phyloP scores from a whole-genome alignment of 1,140 invertebrate species.

The Steinernema khuongi region DNA sequence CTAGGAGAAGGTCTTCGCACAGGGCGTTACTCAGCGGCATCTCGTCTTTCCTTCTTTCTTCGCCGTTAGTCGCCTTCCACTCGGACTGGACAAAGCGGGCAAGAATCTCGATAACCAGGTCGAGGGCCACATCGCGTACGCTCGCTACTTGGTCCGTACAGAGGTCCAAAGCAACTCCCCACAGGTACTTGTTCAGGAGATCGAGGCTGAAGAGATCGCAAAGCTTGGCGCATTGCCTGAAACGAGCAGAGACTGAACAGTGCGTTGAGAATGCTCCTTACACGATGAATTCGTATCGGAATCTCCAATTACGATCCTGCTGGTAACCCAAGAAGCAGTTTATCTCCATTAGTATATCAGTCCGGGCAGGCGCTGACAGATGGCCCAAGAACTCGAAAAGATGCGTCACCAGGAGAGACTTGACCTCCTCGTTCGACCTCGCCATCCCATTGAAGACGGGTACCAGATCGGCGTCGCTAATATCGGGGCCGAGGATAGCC shows the following conservation, averaged over 20 bases:
- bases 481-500: slow-evolving; percentile 70
- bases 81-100: slow-evolving; percentile 39
- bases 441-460: slow-evolving; percentile 69
- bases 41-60: slow-evolving; percentile 38
- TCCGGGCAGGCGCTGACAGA: background rate
- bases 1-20: slow-evolving; percentile 63
- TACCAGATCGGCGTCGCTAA: slow-evolving; percentile 69
- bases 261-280: slow-evolving; percentile 52
- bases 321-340: background rate
- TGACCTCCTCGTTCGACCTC: background rate
- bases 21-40: slow-evolving; percentile 51
- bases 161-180: slow-evolving; percentile 66
- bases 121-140: slow-evolving; percentile 63
- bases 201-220: slow-evolving; percentile 66
- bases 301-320: slow-evolving; percentile 65
- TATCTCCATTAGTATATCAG: background rate
- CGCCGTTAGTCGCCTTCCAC: slow-evolving; percentile 36
- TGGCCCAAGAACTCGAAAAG: background rate
- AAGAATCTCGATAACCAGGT: slow-evolving; percentile 50
- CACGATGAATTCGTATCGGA: slow-evolving; percentile 68
- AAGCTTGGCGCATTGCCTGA: slow-evolving; percentile 66
- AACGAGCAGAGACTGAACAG: slow-evolving; percentile 30
- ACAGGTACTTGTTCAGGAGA: slow-evolving; percentile 67
- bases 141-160: slow-evolving; percentile 62
- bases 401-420: background rate